A percentile compares a stretch with the other conserved stretches of the same genome.
These are phyloP conservation scores for Asobara japonica DNA, from an alignment of 1,140 invertebrate genomes.

Conservation along the genomic window DNA sequence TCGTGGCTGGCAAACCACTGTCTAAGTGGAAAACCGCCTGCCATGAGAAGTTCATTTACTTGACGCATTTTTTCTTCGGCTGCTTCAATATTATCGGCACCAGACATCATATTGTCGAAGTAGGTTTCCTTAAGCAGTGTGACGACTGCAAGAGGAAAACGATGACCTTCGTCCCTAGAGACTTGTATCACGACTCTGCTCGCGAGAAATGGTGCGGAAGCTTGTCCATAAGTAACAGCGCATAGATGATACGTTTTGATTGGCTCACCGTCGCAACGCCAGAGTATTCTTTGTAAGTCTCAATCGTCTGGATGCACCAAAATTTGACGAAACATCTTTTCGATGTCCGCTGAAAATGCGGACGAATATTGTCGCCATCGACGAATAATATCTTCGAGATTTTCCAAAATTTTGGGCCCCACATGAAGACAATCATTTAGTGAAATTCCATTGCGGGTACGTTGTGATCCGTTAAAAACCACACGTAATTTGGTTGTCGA, in stretches of 20 bases:
- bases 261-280: slow-evolving; percentile 43
- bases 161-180: slow-evolving; percentile 24
- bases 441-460: too few species aligned
- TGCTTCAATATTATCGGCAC: slow-evolving; percentile 50
- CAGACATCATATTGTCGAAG: too few species aligned
- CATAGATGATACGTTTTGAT: slow-evolving; percentile 47
- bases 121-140: slow-evolving; percentile 39
- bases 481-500: slow-evolving; percentile 45
- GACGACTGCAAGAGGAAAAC: slow-evolving; percentile 36
- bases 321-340: slow-evolving; percentile 61
- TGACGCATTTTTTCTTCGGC: slow-evolving; percentile 35
- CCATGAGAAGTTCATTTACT: background rate
- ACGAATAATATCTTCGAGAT: too few species aligned
- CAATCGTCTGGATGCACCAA: slow-evolving; percentile 41
- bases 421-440: too few species aligned
- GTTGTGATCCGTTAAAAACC: slow-evolving; percentile 50
- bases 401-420: too few species aligned
- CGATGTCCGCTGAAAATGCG: slow-evolving; percentile 53
- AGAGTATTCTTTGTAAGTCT: slow-evolving; percentile 56
- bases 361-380: too few species aligned
- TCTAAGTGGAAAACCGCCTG: background rate
- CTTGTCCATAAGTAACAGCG: slow-evolving; percentile 56
- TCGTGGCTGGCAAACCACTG: too few species aligned
- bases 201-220: slow-evolving; percentile 31
- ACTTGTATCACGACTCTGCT: slow-evolving; percentile 12